Conservation (phyloP, 2,888 invertebrate genomes). For the Craniophora ligustri region DNA sequence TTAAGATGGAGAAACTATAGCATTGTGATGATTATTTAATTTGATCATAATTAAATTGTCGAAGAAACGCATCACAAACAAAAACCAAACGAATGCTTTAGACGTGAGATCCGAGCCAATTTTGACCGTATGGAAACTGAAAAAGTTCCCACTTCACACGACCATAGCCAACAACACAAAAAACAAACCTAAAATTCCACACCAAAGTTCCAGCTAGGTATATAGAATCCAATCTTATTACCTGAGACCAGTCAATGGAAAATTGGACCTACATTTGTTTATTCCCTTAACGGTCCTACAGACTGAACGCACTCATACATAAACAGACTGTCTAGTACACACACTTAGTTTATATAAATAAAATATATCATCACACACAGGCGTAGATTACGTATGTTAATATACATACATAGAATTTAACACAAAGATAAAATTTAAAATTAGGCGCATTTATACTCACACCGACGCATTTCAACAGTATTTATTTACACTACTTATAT, state of each 20-base stretch:
- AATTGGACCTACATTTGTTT: constrained; percentile 32
- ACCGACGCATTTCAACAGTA: not conserved
- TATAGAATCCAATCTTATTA: constrained; percentile 36
- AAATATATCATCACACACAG: too few relatives aligned
- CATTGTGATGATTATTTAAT: constrained; percentile 26
- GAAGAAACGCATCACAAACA: constrained; percentile 19
- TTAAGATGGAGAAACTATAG: constrained; percentile 19
- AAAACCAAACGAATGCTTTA: constrained; percentile 26
- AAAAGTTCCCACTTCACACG: constrained; percentile 39
- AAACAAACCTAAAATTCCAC: constrained; percentile 31
- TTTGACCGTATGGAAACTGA: constrained; percentile 41
- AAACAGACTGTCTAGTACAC: not conserved
- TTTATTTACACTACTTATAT: not conserved
- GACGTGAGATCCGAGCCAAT: constrained; percentile 30
- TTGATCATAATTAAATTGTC: constrained; percentile 35
- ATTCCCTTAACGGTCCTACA: constrained; percentile 34
- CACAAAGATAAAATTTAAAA: not conserved
- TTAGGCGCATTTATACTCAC: constrained; percentile 5
- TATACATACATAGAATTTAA: too few relatives aligned
- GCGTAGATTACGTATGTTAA: too few relatives aligned
- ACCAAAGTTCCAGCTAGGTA: constrained; percentile 14
- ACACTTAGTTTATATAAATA: not conserved
- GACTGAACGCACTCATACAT: constrained; percentile 4
- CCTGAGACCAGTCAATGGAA: constrained; percentile 38
- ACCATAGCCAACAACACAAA: constrained; percentile 26